A percentile compares a stretch with the other conserved stretches of the same genome.
Conservation (phyloP, 2,113 vertebrate genomes). For the Salvelinus namaycush region DNA sequence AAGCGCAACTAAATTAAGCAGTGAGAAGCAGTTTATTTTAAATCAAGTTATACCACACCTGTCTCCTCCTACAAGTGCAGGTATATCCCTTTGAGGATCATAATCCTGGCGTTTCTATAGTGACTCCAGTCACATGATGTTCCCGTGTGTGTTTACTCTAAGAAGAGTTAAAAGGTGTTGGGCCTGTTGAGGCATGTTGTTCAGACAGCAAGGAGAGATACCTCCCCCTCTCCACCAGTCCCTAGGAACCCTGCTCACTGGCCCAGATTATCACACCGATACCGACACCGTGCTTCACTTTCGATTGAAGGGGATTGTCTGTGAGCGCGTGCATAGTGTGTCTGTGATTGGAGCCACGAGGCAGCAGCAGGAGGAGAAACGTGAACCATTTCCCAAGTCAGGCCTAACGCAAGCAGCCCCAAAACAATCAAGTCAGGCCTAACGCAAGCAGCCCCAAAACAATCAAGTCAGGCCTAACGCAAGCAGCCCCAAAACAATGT, state of each 20-base stretch:
- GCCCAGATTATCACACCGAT: conserved; percentile 42
- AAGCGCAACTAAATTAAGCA: too few species aligned
- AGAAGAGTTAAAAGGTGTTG: conserved; percentile 4
- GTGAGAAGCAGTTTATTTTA: too few species aligned
- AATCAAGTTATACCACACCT: background rate
- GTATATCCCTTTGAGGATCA: background rate
- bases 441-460: too few species aligned
- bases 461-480: too few species aligned
- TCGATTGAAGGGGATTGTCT: conserved; percentile 54
- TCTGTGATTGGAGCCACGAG: background rate
- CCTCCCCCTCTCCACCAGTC: conserved; percentile 58
- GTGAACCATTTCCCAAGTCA: conserved; percentile 28
- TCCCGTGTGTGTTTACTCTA: conserved; percentile 25
- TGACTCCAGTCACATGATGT: background rate
- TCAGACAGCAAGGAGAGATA: conserved; percentile 42
- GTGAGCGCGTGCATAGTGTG: conserved; percentile 15
- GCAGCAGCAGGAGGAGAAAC: conserved; percentile 30
- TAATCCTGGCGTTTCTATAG: background rate
- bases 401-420: too few species aligned
- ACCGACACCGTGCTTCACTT: conserved; percentile 56
- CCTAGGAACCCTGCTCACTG: conserved; percentile 47
- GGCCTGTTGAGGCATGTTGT: conserved; percentile 54
- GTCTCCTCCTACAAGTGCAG: background rate
- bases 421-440: too few species aligned
- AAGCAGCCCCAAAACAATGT: background rate